A percentile compares a stretch with the other conserved stretches of the same genome.
Evolutionary conservation across 2,113 vertebrate species (phyloP).

Genomic region (Apaloderma vittatum): DNA sequence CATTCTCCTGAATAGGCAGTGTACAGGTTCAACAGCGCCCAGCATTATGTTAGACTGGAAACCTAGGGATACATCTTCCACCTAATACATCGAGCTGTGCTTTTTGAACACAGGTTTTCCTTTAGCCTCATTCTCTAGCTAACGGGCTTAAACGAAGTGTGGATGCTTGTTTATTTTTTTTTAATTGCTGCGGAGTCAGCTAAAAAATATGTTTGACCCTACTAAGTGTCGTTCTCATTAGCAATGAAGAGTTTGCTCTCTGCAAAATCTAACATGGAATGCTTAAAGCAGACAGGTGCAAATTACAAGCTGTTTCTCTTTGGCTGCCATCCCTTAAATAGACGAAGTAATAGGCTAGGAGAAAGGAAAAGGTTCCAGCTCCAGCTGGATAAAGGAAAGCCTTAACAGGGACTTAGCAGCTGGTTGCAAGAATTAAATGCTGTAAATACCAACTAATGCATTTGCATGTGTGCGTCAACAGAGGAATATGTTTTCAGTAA

Average conservation of each 20-base stretch:
- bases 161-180: background rate
- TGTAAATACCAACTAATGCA: conserved; percentile 25
- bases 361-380: conserved; percentile 57
- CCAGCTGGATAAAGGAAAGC: conserved; percentile 62
- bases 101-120: background rate
- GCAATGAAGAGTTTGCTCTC: conserved; percentile 25
- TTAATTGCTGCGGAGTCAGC: background rate
- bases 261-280: conserved; percentile 13
- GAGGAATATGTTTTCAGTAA: background rate
- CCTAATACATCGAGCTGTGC: background rate
- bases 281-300: conserved; percentile 78
- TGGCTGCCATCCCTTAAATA: conserved; percentile 70
- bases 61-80: background rate
- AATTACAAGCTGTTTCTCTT: conserved; percentile 74
- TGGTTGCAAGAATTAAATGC: conserved; percentile 57
- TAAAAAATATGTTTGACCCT: background rate
- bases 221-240: conserved; percentile 44
- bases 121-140: background rate
- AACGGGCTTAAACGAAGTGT: background rate
- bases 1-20: background rate
- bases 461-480: background rate
- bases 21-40: background rate
- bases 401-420: conserved; percentile 63
- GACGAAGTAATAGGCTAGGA: conserved; percentile 45
- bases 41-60: background rate